Percentiles rank a stretch among this genome's conserved stretches.
Evolutionary conservation across 2,797 vertebrate species (phyloP).

Genomic region (Phoeniculus purpureus): DNA sequence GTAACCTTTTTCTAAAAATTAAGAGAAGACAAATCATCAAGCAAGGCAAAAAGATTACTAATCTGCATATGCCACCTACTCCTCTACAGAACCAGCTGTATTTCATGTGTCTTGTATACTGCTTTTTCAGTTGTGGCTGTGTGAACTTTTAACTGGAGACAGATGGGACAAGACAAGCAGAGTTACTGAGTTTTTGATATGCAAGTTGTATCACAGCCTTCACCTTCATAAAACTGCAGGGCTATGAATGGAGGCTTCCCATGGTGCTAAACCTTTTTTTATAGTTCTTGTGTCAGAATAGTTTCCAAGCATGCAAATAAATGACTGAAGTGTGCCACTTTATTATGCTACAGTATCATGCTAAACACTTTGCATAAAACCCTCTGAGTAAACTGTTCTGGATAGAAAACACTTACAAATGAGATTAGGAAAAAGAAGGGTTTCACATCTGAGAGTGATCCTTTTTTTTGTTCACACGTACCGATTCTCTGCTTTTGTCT

Average conservation of each 20-base stretch:
- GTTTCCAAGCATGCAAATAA: neutral
- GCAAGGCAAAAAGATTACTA: neutral
- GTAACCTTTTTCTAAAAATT: neutral
- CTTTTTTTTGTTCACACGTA: neutral
- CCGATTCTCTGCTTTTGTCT: conserved; percentile 19
- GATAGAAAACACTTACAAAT: neutral
- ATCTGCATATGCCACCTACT: neutral
- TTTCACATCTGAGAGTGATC: neutral
- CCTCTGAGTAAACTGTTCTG: conserved; percentile 4
- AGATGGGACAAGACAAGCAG: neutral
- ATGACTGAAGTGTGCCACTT: neutral
- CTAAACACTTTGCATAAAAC: neutral
- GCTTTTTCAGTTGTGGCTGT: neutral
- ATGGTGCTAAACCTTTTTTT: neutral
- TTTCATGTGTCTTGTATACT: neutral
- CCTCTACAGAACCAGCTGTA: neutral
- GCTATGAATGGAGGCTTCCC: neutral
- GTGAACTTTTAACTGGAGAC: neutral
- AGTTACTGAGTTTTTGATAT: neutral
- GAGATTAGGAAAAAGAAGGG: conserved; percentile 7
- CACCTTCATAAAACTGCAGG: neutral
- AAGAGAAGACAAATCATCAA: neutral
- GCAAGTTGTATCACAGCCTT: neutral
- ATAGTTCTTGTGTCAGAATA: neutral
- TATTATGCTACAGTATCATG: neutral